phyloP scores from a whole-genome alignment of 2,888 invertebrate genomes.

The Microctonus brassicae region DNA sequence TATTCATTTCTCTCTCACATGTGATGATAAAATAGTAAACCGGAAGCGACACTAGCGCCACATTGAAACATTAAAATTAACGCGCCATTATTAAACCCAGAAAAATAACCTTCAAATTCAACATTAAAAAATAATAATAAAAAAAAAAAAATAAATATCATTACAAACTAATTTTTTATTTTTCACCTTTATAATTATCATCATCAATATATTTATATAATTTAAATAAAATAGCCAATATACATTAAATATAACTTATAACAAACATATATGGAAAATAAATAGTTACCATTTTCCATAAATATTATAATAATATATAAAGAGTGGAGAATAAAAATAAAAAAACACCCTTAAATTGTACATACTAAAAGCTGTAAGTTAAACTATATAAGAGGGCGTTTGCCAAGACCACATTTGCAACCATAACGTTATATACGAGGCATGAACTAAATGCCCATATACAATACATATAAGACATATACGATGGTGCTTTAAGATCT shows the following conservation, averaged over 20 bases:
- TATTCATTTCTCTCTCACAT: no score
- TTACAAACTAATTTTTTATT: no score
- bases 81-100: background rate
- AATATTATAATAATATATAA: constrained; percentile 1
- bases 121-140: no score
- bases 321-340: background rate
- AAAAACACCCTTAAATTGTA: background rate
- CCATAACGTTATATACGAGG: constrained; percentile 55
- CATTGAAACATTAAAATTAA: background rate
- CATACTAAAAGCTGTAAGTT: background rate
- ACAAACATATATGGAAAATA: no score
- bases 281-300: no score
- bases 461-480: constrained; percentile 51
- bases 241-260: no score
- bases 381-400: constrained; percentile 19
- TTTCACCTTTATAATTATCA: no score
- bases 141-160: no score
- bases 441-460: constrained; percentile 39
- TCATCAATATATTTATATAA: no score
- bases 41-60: background rate
- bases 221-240: no score
- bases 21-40: background rate
- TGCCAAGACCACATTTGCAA: constrained; percentile 49
- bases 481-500: constrained; percentile 46
- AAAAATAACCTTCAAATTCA: background rate